Percentiles rank a stretch among this genome's conserved stretches.
These are phyloP conservation scores for Hyperoodon ampullatus DNA, from an alignment of 2,113 vertebrate species.

Conservation along the genomic window DNA sequence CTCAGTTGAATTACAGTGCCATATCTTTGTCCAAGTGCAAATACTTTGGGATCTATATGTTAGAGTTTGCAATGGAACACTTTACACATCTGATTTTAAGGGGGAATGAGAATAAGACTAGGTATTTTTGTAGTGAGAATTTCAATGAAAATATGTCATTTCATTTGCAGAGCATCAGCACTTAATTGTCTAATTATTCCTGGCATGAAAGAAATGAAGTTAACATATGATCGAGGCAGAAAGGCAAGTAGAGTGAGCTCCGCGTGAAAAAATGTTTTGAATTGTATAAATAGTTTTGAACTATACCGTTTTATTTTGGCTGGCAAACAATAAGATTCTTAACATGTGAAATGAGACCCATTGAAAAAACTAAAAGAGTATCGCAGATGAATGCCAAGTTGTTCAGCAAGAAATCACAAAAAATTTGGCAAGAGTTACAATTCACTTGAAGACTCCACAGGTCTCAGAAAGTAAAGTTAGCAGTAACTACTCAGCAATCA, in stretches of 20 bases:
- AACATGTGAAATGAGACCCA: constrained; percentile 61
- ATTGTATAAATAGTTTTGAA: constrained; percentile 72
- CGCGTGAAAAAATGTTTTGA: constrained; percentile 55
- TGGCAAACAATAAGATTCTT: constrained; percentile 72
- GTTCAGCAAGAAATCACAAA: constrained; percentile 55
- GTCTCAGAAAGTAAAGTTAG: constrained; percentile 51
- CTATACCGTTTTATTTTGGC: constrained; percentile 51
- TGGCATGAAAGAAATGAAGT: constrained; percentile 69
- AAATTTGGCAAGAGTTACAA: not conserved
- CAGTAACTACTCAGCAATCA: constrained; percentile 31
- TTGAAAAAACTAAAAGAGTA: constrained; percentile 59
- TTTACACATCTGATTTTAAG: constrained; percentile 1
- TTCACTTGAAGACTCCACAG: constrained; percentile 22
- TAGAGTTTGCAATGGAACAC: constrained; percentile 7
- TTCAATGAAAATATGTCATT: constrained; percentile 65
- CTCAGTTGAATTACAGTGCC: constrained; percentile 53
- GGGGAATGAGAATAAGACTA: not conserved
- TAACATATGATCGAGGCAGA: constrained; percentile 47
- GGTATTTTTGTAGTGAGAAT: constrained; percentile 46
- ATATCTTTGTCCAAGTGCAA: constrained; percentile 19
- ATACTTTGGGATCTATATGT: not conserved
- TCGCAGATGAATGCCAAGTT: constrained; percentile 65
- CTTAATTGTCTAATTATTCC: constrained; percentile 76
- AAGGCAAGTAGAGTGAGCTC: constrained; percentile 36
- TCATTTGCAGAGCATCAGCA: constrained; percentile 59